phyloP scores from a whole-genome alignment of 2,113 vertebrate species.

The Rhinolophus sinicus region DNA sequence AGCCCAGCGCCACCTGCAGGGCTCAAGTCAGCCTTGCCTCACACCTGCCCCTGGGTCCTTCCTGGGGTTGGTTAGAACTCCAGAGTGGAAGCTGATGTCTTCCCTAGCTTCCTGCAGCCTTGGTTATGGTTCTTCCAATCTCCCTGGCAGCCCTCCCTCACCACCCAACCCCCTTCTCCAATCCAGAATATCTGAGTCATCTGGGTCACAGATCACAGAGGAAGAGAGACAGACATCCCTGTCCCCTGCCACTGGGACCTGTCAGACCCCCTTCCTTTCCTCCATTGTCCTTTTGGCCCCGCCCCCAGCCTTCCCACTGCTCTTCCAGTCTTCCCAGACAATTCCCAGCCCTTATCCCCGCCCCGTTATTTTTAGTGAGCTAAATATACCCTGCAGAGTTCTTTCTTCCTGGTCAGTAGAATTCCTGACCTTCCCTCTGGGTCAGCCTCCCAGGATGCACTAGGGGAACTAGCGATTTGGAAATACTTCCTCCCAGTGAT shows the following conservation, averaged over 20 bases:
- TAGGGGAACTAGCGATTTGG: neutral
- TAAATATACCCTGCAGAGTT: slow-evolving; percentile 60
- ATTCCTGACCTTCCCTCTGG: slow-evolving; percentile 42
- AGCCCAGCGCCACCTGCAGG: neutral
- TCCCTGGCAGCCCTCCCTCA: neutral
- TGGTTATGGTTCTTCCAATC: neutral
- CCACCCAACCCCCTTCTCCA: neutral
- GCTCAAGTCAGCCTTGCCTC: neutral
- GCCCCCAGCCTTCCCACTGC: neutral
- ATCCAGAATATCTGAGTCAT: slow-evolving; percentile 54
- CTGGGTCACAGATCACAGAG: neutral
- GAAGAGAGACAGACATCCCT: neutral
- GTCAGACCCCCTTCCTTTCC: slow-evolving; percentile 45
- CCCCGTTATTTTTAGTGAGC: slow-evolving; percentile 73
- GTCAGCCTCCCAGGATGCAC: slow-evolving; percentile 35
- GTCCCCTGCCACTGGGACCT: neutral
- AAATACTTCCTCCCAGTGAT: neutral
- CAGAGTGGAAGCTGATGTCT: neutral
- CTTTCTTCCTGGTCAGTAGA: slow-evolving; percentile 41
- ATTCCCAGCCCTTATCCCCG: neutral
- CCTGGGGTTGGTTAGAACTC: neutral
- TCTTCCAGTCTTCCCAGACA: neutral
- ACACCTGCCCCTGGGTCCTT: neutral
- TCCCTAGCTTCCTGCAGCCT: neutral
- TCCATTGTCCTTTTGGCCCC: neutral